Base-by-base conservation (phyloP, 1,140 invertebrate species). In the Chrysopa pallens region DNA sequence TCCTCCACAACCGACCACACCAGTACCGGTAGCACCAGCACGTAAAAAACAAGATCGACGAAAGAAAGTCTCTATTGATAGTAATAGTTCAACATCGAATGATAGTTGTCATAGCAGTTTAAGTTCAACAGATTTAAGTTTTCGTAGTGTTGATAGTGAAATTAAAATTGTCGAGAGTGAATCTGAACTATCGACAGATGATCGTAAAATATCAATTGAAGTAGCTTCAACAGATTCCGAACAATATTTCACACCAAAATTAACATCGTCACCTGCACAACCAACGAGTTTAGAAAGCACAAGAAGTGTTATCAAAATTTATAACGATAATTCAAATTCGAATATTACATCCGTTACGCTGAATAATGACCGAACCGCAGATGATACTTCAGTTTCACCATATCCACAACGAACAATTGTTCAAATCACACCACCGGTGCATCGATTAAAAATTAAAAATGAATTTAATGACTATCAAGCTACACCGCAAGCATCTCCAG, bases 371-470 rank as follows among this genome's bases (percentile, higher is more conserved):
- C 9, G 46, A 13, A 44, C 42, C 29, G 39, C 8, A 27, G 23
- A 37, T 23, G 8, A 40, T 4, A 40, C 4, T 9, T 15, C 7
- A 13, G 31, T 33, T 5, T 29, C 38, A 12, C 27, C 39, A 23
- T 23, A 23, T 23, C 17, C 17, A 23, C 17, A 23, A 23, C 17
- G 17, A 23, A 61, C 58, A 3, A 45, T 61, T 11, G 51, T 61
- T 6, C 50, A 55, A 50, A 61, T 61, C 27, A 60, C 52, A 6
- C 52, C 61, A 12, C 48, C 68, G 23, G 62, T 74, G 14, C 73
- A 76, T 55, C 65, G 71, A 52, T 52, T 76, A 6, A 70, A 73
- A 52, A 69, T 76, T 36, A 67, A 63, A 56, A 56, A 68, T 49
- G 60, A 61, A 48, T 60, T 53, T 46, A 37, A 49, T 5, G 55